These are phyloP conservation scores for Yponomeuta cagnagella DNA, from an alignment of 2,888 invertebrate genomes.

Conservation along the genomic window DNA sequence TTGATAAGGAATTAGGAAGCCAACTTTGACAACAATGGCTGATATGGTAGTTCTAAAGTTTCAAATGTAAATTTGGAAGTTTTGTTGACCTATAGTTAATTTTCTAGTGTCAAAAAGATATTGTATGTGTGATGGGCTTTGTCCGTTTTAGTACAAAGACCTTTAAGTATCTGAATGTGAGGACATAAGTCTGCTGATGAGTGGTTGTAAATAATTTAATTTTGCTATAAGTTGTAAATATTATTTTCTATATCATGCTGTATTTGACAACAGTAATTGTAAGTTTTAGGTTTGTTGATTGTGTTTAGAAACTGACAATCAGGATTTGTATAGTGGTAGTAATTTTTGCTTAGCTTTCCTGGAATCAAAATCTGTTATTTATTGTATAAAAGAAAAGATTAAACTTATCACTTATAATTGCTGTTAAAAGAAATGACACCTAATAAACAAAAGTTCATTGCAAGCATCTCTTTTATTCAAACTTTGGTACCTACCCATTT, in stretches of 20 bases:
- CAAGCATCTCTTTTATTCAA: neutral
- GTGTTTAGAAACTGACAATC: neutral
- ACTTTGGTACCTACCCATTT: neutral
- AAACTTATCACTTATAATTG: slow-evolving; percentile 63
- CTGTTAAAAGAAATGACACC: slow-evolving; percentile 42
- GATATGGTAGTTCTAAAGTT: neutral
- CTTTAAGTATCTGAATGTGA: slow-evolving; percentile 26
- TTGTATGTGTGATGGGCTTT: slow-evolving; percentile 29
- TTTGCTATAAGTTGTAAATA: slow-evolving; percentile 24
- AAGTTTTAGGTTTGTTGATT: slow-evolving; percentile 48
- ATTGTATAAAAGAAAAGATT: slow-evolving; percentile 9
- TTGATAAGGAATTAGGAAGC: neutral
- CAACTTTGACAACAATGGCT: neutral
- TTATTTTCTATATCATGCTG: slow-evolving; percentile 6
- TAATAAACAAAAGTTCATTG: slow-evolving; percentile 43
- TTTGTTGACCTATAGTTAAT: slow-evolving; percentile 1
- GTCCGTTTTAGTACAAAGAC: slow-evolving; percentile 62
- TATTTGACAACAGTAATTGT: slow-evolving; percentile 49
- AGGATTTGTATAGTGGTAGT: neutral
- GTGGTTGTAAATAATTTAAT: slow-evolving; percentile 43
- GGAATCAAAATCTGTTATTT: slow-evolving; percentile 16
- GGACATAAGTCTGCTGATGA: slow-evolving; percentile 27
- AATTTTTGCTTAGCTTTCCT: neutral
- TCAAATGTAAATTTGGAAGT: neutral
- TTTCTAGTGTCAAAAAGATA: slow-evolving; percentile 14